Evolutionary conservation across 2,888 invertebrate species (phyloP), one percentile per base, ranked within the genome.

Genomic region (Chalcosyrphus nemorum): DNA sequence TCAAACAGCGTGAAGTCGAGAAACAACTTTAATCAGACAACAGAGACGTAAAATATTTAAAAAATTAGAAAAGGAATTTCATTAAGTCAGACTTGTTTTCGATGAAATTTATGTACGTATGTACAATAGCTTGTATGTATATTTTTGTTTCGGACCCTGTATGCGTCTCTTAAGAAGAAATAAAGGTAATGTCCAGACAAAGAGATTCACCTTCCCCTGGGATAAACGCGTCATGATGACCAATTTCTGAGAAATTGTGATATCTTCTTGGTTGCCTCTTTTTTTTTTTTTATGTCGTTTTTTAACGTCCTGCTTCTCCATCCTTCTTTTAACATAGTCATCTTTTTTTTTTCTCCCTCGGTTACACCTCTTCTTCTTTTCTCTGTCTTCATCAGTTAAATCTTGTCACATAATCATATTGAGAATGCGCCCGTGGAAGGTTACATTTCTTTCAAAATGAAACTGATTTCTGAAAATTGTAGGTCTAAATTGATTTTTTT

Each of bases 141-240:
- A 24, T 38, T 9, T 38, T 4, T 6, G 21, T 19, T 41, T 54
- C 13, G 27, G 32, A 47, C 65, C 43, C 32, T 71, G 27, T 35
- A 32, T 71, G 17, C 15, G 65, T 63, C 52, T 81, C 38, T 47
- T 41, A 54, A 32, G 50, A 68, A 68, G n/a, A 65, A 70, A 77
- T 59, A 71, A 76, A 71, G 70, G 76, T 76, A 76, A 81, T 81
- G 71, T 70, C 45, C 81, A 77, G 81, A 81, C 81, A 81, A 81
- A 81, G 71, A 77, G 45, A 76, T 77, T 77, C 77, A 81, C 56
- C 77, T 71, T 81, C 77, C 65, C 45, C 29, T 45, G 71, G 47
- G 71, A 81, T 77, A 71, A 81, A 45, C 81, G 77, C 81, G 81
- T 72, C 81, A 77, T 81, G 81, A 81, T 71, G 81, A 77, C 77